Evolutionary conservation across 2,113 vertebrate species (phyloP).

Genomic region (Mesoclemmys tuberculata): DNA sequence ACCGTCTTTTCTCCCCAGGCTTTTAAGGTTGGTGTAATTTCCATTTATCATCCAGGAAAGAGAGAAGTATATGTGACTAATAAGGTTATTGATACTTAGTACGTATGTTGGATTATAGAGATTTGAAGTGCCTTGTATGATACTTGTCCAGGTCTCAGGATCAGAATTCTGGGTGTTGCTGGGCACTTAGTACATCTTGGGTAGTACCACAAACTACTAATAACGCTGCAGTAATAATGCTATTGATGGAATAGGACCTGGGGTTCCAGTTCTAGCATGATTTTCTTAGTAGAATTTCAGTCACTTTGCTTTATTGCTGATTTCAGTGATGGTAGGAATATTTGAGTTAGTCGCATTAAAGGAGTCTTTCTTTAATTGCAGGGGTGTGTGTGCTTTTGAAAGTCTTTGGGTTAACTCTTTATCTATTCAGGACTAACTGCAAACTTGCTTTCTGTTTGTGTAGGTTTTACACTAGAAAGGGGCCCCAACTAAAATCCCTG

Average conservation of each 20-base stretch:
- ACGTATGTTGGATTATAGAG: fast-evolving
- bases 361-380: neutral
- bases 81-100: neutral
- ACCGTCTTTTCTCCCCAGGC: neutral
- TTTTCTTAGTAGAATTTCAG: neutral
- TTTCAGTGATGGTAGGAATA: neutral
- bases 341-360: neutral
- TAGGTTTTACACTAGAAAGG: no score
- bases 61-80: neutral
- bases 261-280: neutral
- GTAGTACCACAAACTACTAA: neutral
- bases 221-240: neutral
- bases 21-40: fast-evolving
- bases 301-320: neutral
- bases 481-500: neutral
- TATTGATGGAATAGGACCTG: neutral
- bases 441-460: no score
- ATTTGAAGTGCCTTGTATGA: neutral
- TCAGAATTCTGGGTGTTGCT: neutral
- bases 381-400: neutral
- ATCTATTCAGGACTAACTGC: no score
- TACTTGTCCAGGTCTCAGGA: neutral
- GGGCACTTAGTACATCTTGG: neutral
- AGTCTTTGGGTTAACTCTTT: no score
- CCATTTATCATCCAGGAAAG: neutral